Base-by-base conservation (phyloP, 2,888 invertebrate genomes). In the Eupithecia dodoneata region DNA sequence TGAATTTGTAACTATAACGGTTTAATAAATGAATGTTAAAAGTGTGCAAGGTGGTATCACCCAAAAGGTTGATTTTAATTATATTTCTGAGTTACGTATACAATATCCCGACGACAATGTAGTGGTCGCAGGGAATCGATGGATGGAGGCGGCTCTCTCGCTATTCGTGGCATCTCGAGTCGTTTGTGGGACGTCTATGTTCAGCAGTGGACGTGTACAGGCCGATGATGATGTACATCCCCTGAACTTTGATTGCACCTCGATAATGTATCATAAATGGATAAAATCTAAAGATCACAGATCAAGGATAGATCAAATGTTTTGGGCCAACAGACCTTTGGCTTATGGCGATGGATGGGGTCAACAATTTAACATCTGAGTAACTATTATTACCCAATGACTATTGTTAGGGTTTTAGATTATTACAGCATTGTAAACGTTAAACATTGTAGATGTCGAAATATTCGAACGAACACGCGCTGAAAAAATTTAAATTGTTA, bases 401-500 rank as follows among this genome's bases (percentile, higher is more conserved):
- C 45, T 44, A 69, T 70, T 70, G 70, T 70, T 66, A 66, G 70
- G 42, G 18, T 70, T 12, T n/a, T 12, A 47, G n/a, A 69, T 13
- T 18, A 30, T 70, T 47, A 70, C 47, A 47, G 47, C 12, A 45
- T 45, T 47, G 18, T 30, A 30, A 70, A 45, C 30, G 49, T 30
- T 30, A 30, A 30, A 30, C 30, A 30, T 30, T 10, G 12, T 66
- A 65, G 18, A 42, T 72, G 73, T 66, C 15, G 73, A 66, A 73
- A 73, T 41, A 45, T 70, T 18, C 9, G 30, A 72, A 65, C 18
- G 18, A 65, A 47, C 59, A 73, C n/a, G 73, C 65, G 70, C 47
- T 76, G 63, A 76, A 76, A 76, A 65, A 59, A 55, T 70, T 76
- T 66, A 73, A 73, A 65, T 13, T 70, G 15, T n/a, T 18, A 18